phyloP scores from a whole-genome alignment of 2,888 invertebrate species.

The Meghimatium bilineatum region DNA sequence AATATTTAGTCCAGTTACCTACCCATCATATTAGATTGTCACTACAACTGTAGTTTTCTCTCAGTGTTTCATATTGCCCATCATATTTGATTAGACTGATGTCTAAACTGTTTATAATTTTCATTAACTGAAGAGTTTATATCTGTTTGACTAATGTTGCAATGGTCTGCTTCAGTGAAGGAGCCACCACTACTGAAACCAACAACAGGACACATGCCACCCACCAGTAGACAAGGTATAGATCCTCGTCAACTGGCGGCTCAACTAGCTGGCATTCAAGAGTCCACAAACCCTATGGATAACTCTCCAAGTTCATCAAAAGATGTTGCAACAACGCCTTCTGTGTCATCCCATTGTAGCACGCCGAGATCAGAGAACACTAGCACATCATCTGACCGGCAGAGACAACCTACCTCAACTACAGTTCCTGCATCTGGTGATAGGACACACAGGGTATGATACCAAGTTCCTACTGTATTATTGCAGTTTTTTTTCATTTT shows the following conservation, averaged over 20 bases:
- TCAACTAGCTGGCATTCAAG: slow-evolving; percentile 71
- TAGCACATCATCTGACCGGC: slow-evolving; percentile 62
- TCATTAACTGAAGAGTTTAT: too few relatives aligned
- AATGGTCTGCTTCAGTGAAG: slow-evolving; percentile 45
- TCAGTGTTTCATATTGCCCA: too few relatives aligned
- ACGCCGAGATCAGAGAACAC: slow-evolving; percentile 70
- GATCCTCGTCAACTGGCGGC: slow-evolving; percentile 73
- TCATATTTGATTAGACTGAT: too few relatives aligned
- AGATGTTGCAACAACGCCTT: slow-evolving; percentile 72
- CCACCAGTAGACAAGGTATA: slow-evolving; percentile 61
- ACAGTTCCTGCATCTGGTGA: slow-evolving; percentile 1
- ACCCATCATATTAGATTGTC: too few relatives aligned
- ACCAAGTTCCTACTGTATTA: too few relatives aligned
- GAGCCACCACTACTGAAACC: slow-evolving; percentile 19
- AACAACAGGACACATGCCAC: slow-evolving; percentile 7
- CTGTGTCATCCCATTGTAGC: slow-evolving; percentile 72
- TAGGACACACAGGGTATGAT: slow-evolving; percentile 17
- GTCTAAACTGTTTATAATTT: too few relatives aligned
- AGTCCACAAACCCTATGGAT: slow-evolving; percentile 64
- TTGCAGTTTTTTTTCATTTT: too few relatives aligned
- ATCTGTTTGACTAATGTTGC: slow-evolving; percentile 18
- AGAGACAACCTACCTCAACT: slow-evolving; percentile 50
- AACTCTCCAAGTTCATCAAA: slow-evolving; percentile 73
- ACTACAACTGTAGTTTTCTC: too few relatives aligned
- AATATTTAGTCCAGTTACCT: too few relatives aligned